phyloP scores from a whole-genome alignment of 2,797 vertebrate species.

The Phaenicophaeus curvirostris region DNA sequence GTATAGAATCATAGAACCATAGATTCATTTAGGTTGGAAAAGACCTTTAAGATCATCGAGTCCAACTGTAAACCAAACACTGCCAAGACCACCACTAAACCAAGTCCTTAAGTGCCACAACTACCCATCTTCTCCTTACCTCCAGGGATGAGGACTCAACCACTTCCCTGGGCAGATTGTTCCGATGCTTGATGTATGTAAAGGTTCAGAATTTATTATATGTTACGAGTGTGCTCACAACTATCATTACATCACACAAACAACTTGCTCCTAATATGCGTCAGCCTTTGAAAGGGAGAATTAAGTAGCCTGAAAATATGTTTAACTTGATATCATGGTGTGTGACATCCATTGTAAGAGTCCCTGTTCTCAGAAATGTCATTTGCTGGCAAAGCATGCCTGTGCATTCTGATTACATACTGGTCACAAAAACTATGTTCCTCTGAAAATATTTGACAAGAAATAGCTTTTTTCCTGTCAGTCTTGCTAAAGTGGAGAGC shows the following conservation, averaged over 20 bases:
- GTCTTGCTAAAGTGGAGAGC: background rate
- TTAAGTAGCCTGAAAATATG: background rate
- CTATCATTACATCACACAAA: background rate
- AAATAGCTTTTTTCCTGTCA: background rate
- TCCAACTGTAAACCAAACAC: background rate
- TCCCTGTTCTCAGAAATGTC: background rate
- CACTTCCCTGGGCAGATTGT: background rate
- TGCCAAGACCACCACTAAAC: background rate
- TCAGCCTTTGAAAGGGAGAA: background rate
- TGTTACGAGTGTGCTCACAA: background rate
- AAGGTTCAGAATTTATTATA: background rate
- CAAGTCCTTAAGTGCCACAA: background rate
- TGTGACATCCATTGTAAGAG: background rate
- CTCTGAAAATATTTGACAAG: background rate
- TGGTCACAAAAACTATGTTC: background rate
- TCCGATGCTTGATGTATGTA: background rate
- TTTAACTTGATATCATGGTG: background rate
- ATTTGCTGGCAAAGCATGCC: background rate
- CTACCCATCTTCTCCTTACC: background rate
- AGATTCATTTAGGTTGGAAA: background rate
- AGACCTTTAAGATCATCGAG: background rate
- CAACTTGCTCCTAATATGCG: background rate
- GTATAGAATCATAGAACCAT: background rate
- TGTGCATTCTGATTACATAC: background rate
- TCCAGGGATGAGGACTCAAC: background rate